A percentile compares a stretch with the other conserved stretches of the same genome.
Conservation (phyloP, 1,140 invertebrate species). For the Laodelphax striatellus region DNA sequence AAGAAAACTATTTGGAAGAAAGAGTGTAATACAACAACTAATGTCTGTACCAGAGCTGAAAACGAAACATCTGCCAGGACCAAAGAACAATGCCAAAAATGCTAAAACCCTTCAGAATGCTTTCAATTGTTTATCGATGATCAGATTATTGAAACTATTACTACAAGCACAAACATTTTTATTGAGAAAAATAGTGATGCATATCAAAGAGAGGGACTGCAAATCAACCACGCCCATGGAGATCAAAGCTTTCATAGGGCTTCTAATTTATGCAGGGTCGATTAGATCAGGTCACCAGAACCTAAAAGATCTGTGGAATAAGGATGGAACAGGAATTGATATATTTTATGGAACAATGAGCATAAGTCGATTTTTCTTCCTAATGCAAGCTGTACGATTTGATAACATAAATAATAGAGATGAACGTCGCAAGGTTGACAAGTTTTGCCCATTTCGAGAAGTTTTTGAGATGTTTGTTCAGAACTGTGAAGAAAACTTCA, state of each 20-base stretch:
- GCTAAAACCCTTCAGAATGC: too few relatives aligned
- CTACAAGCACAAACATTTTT: too few relatives aligned
- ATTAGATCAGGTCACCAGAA: slow-evolving; percentile 6
- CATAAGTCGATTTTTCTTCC: slow-evolving; percentile 25
- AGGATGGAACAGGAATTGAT: slow-evolving; percentile 9
- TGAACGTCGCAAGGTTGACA: slow-evolving; percentile 26
- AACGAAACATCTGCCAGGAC: neutral
- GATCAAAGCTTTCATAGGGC: neutral
- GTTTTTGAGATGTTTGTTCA: slow-evolving; percentile 26
- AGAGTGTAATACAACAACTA: too few relatives aligned
- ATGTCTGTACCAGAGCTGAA: neutral
- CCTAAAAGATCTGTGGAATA: slow-evolving; percentile 13
- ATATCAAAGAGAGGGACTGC: too few relatives aligned
- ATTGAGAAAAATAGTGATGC: too few relatives aligned
- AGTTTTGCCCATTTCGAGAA: slow-evolving; percentile 26
- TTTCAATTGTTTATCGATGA: too few relatives aligned
- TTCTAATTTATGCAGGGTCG: slow-evolving; percentile 4
- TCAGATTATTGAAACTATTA: too few relatives aligned
- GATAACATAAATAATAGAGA: slow-evolving; percentile 25
- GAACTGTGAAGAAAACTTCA: slow-evolving; percentile 23
- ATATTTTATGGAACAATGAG: slow-evolving; percentile 20
- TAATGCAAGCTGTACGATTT: slow-evolving; percentile 20
- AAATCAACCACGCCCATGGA: neutral
- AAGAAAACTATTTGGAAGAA: too few relatives aligned
- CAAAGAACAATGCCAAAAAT: neutral